phyloP scores from a whole-genome alignment of 1,140 invertebrate genomes.

The Cataglyphis hispanica region DNA sequence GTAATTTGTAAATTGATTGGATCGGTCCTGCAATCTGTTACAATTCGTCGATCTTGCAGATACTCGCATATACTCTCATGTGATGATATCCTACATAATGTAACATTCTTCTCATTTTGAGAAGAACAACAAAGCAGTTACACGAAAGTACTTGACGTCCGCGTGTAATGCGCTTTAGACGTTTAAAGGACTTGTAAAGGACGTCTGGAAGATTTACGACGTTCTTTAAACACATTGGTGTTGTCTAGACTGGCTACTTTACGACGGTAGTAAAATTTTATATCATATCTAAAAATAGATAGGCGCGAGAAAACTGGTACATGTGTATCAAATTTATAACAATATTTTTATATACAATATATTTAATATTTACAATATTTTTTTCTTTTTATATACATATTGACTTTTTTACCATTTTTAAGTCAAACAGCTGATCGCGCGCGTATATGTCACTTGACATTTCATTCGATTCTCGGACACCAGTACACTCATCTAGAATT shows the following conservation, averaged over 20 bases:
- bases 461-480: not conserved
- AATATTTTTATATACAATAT: no score
- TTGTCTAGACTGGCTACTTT: not conserved
- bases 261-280: not conserved
- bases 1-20: conserved; percentile 22
- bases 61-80: not conserved
- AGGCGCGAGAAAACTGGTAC: not conserved
- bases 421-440: not conserved
- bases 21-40: not conserved
- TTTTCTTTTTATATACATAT: conserved; percentile 30
- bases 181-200: not conserved
- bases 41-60: conserved; percentile 9
- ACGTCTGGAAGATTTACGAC: conserved; percentile 7
- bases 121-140: conserved; percentile 19
- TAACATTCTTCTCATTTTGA: not conserved
- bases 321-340: not conserved
- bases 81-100: no score
- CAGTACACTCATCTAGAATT: not conserved
- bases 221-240: not conserved
- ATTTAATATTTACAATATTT: no score
- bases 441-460: not conserved
- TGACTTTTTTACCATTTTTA: not conserved
- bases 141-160: conserved; percentile 15
- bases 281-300: conserved; percentile 21
- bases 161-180: not conserved